Evolutionary conservation across 2,888 invertebrate genomes (phyloP), one percentile per base, ranked within the genome.

Genomic region (Oligia latruncula): DNA sequence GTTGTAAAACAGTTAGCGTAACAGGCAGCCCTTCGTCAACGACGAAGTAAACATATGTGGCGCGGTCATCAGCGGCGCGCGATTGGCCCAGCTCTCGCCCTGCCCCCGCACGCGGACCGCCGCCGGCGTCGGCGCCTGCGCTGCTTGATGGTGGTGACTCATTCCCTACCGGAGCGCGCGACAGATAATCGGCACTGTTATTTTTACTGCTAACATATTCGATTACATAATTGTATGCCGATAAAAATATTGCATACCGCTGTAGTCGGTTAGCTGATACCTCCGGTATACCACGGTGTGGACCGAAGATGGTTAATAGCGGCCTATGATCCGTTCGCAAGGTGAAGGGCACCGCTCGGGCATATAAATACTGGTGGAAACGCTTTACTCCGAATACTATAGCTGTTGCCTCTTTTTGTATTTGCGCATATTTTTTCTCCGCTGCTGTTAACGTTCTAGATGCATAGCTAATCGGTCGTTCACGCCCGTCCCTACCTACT

Each of bases 1-100:
- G 46, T 67, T 67, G n/a, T n/a, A 46, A 46, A 46, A 46, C 40
- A 9, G 11, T 23, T n/a, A 67, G 46, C 1, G 23, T 67, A 46
- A 67, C n/a, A n/a, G 67, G 67, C 8, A 67, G n/a, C 46, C 15
- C n/a, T 9, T n/a, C 67, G n/a, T 67, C 46, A 15, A 67, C 17
- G 6, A 67, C n/a, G 4, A 67, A 67, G 67, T 46, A n/a, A 67
- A 46, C 67, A 67, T 46, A 67, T 17, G 67, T n/a, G 8, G 67
- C 17, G n/a, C 46, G n/a, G n/a, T 67, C 67, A 67, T n/a, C 65
- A 65, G 20, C 23, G n/a, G n/a, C n/a, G n/a, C n/a, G n/a, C n/a
- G n/a, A n/a, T n/a, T n/a, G n/a, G n/a, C n/a, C n/a, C n/a, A n/a
- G n/a, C n/a, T n/a, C n/a, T n/a, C n/a, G n/a, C n/a, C n/a, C n/a